These are phyloP conservation scores for Nothobranchius kuhntae DNA, from an alignment of 2,113 vertebrate species.

Conservation along the genomic window DNA sequence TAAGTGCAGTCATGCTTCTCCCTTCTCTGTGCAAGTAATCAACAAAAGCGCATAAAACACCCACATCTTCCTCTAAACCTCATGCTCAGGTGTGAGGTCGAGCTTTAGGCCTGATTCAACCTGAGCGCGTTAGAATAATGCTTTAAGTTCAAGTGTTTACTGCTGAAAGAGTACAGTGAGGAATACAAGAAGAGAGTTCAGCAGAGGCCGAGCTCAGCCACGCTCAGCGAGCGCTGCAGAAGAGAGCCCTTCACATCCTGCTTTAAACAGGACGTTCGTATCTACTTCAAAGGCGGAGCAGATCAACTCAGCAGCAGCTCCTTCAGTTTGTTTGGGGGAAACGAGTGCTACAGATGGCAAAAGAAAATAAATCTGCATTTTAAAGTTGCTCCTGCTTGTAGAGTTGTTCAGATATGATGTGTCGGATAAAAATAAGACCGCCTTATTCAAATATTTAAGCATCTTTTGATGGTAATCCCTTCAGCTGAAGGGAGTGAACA, in stretches of 20 bases:
- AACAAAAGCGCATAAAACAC: conserved; percentile 44
- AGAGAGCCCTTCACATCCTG: conserved; percentile 52
- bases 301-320: conserved; percentile 32
- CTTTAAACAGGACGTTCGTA: conserved; percentile 54
- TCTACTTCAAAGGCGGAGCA: conserved; percentile 58
- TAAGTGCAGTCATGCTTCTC: conserved; percentile 58
- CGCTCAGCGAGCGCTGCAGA: conserved; percentile 36
- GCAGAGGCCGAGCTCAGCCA: conserved; percentile 21
- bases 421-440: conserved; percentile 41
- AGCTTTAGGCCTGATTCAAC: conserved; percentile 5
- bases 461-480: conserved; percentile 49
- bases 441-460: conserved; percentile 49
- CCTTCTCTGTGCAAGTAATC: conserved; percentile 61
- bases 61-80: conserved; percentile 16
- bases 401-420: conserved; percentile 30
- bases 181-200: conserved; percentile 34
- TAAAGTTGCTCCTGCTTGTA: conserved; percentile 25
- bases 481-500: conserved; percentile 44
- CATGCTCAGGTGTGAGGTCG: not conserved
- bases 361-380: conserved; percentile 42
- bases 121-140: not conserved
- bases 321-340: conserved; percentile 33
- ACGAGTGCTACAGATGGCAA: conserved; percentile 30
- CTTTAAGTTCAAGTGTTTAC: conserved; percentile 13
- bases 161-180: conserved; percentile 12